These are phyloP conservation scores for Climacteris rufus DNA, from an alignment of 2,113 vertebrate species.

Conservation along the genomic window DNA sequence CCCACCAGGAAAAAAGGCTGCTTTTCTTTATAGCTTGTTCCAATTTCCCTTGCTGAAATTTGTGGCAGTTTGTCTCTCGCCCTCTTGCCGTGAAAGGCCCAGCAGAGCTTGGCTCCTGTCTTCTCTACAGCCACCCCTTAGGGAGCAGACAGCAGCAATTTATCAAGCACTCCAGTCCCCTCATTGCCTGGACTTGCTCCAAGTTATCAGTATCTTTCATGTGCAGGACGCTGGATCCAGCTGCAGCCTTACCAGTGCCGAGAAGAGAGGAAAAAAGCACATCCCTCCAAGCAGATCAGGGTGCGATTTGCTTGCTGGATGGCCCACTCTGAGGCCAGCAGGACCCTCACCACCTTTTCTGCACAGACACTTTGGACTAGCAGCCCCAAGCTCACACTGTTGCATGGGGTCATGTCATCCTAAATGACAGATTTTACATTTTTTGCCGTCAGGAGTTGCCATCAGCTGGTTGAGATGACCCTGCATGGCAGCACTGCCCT, in stretches of 20 bases:
- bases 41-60: neutral
- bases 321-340: accelerated
- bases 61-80: neutral
- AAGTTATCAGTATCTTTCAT: neutral
- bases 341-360: neutral
- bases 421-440: neutral
- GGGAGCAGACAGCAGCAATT: neutral
- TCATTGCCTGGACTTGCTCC: accelerated
- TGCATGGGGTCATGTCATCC: accelerated
- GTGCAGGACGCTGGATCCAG: accelerated
- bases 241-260: neutral
- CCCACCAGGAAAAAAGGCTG: accelerated
- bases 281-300: accelerated
- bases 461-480: neutral
- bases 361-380: accelerated
- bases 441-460: neutral
- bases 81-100: neutral
- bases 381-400: neutral
- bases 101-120: neutral
- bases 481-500: neutral
- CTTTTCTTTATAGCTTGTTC: neutral
- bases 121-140: neutral
- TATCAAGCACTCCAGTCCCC: neutral
- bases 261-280: neutral
- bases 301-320: neutral